A percentile compares a stretch with the other conserved stretches of the same genome.
phyloP scores from a whole-genome alignment of 2,797 vertebrate species.

The Schizopygopsis pylzovi region DNA sequence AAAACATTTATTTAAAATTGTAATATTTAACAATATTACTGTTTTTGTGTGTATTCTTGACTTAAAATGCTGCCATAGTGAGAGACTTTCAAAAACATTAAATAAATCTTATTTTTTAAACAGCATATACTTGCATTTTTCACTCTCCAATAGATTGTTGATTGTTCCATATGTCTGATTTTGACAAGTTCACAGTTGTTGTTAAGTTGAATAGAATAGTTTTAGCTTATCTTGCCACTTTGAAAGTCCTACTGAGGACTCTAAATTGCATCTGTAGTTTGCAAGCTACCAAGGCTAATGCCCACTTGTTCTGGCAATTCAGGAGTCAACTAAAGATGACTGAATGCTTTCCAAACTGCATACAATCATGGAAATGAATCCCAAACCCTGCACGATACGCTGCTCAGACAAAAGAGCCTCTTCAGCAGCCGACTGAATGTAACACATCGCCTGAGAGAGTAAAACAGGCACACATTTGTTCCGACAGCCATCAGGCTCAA shows the following conservation, averaged over 20 bases:
- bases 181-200: not conserved
- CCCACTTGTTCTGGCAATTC: constrained; percentile 13
- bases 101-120: not conserved
- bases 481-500: constrained; percentile 25
- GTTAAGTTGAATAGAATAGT: not conserved
- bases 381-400: not conserved
- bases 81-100: not conserved
- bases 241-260: not conserved
- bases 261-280: constrained; percentile 5
- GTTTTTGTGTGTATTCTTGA: not conserved
- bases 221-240: constrained; percentile 13
- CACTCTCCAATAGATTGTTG: not conserved
- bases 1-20: not conserved
- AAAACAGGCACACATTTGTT: constrained; percentile 21
- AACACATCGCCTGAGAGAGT: constrained; percentile 14
- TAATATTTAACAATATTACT: not conserved
- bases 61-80: not conserved
- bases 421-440: constrained; percentile 9
- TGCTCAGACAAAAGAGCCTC: constrained; percentile 36
- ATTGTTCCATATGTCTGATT: not conserved
- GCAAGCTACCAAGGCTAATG: not conserved
- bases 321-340: constrained; percentile 11
- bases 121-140: not conserved
- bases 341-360: constrained; percentile 34
- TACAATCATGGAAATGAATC: constrained; percentile 33